Conservation (phyloP, 2,113 vertebrate species). For the Alosa alosa region DNA sequence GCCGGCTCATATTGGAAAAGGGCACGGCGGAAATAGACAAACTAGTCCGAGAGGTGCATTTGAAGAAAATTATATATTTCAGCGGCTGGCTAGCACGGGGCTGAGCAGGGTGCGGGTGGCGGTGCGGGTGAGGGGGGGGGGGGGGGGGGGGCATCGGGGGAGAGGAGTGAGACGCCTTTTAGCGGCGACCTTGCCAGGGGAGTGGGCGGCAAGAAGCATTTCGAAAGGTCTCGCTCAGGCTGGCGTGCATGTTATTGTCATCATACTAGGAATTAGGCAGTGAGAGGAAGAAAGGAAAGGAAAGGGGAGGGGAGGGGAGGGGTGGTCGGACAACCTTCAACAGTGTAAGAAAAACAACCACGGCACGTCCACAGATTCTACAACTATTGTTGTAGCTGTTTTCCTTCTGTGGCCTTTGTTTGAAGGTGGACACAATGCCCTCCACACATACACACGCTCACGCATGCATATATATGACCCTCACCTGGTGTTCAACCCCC, state of each 20-base stretch:
- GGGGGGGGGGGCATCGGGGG: slow-evolving; percentile 48
- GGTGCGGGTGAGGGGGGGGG: too few relatives aligned
- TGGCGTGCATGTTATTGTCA: slow-evolving; percentile 55
- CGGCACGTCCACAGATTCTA: not conserved
- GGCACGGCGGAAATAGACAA: slow-evolving; percentile 60
- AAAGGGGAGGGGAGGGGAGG: not conserved
- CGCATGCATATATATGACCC: not conserved
- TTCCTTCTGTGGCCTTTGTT: not conserved
- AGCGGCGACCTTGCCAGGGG: slow-evolving; percentile 62
- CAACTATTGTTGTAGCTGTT: not conserved
- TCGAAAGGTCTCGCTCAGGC: slow-evolving; percentile 53
- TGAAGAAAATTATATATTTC: slow-evolving; percentile 72
- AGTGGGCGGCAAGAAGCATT: slow-evolving; percentile 49
- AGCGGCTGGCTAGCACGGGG: slow-evolving; percentile 45
- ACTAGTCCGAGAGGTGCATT: slow-evolving; percentile 63
- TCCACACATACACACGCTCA: not conserved
- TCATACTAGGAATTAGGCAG: slow-evolving; percentile 54
- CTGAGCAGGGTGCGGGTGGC: slow-evolving; percentile 53
- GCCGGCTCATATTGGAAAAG: slow-evolving; percentile 64
- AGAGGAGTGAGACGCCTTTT: slow-evolving; percentile 57
- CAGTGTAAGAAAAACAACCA: slow-evolving; percentile 34
- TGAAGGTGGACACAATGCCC: not conserved
- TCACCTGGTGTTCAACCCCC: not conserved
- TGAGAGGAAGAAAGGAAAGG: slow-evolving; percentile 12
- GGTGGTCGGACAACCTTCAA: slow-evolving; percentile 49